phyloP scores from a whole-genome alignment of 2,113 vertebrate genomes.

The Macquaria ambigua region DNA sequence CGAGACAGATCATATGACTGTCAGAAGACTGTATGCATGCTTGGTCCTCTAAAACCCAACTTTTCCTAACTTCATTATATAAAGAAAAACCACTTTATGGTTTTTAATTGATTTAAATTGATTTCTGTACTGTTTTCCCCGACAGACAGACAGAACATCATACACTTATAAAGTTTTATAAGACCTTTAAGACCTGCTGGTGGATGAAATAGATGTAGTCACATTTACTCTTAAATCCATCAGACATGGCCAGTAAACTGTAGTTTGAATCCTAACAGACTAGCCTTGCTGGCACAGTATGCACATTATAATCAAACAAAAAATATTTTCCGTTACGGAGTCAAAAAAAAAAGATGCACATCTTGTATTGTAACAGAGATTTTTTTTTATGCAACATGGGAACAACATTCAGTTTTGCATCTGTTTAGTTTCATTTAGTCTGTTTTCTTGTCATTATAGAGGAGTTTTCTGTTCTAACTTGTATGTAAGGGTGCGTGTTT shows the following conservation, averaged over 20 bases:
- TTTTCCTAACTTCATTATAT: constrained; percentile 12
- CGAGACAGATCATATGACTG: constrained; percentile 37
- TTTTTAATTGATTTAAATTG: constrained; percentile 36
- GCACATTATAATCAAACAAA: constrained; percentile 28
- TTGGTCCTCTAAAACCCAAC: constrained; percentile 34
- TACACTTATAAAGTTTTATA: constrained; percentile 10
- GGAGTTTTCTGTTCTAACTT: constrained; percentile 7
- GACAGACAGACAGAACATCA: constrained; percentile 11
- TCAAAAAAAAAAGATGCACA: constrained; percentile 18
- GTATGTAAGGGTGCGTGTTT: constrained; percentile 12
- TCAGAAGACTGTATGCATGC: constrained; percentile 59
- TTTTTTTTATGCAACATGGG: constrained; percentile 65
- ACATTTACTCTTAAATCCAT: constrained; percentile 27
- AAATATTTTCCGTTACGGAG: not conserved
- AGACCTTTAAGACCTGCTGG: constrained; percentile 24
- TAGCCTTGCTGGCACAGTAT: constrained; percentile 24
- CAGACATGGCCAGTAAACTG: constrained; percentile 17
- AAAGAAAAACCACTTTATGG: not conserved
- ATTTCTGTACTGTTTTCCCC: constrained; percentile 19
- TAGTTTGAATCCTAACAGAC: constrained; percentile 18
- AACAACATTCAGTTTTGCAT: constrained; percentile 58
- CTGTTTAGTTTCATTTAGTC: constrained; percentile 20
- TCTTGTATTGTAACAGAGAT: constrained; percentile 13
- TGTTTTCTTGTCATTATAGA: constrained; percentile 21
- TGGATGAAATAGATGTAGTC: constrained; percentile 18